Evolutionary conservation across 2,888 invertebrate species (phyloP).

Genomic region (Stictocephala bisonia): DNA sequence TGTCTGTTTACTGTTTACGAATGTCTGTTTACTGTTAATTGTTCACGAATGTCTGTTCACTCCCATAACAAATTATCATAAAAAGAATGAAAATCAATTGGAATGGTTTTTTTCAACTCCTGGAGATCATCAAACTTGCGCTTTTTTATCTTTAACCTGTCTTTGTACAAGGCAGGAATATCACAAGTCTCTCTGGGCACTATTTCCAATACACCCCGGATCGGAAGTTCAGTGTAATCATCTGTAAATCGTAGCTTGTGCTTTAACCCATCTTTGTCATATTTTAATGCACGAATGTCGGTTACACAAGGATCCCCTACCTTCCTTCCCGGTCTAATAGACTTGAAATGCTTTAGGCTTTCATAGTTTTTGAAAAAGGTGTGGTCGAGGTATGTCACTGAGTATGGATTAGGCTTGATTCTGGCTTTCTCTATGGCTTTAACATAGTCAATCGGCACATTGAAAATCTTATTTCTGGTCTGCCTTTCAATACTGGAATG

Average conservation of each 20-base stretch:
- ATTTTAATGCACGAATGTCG: not conserved
- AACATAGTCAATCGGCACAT: not conserved
- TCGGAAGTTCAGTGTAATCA: not conserved
- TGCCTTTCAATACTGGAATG: slow-evolving; percentile 58
- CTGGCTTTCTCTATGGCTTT: not conserved
- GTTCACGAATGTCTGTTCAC: not conserved
- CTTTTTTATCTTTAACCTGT: not conserved
- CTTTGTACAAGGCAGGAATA: not conserved
- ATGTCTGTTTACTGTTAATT: too few species aligned
- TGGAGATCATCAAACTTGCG: not conserved
- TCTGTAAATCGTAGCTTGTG: not conserved
- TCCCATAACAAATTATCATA: not conserved
- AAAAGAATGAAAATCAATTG: not conserved
- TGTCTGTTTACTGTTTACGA: too few species aligned
- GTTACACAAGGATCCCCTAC: slow-evolving; percentile 14
- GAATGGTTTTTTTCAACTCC: not conserved
- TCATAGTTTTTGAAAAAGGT: slow-evolving; percentile 8
- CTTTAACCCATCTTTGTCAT: not conserved
- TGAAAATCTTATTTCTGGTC: too few species aligned
- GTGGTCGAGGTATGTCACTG: not conserved
- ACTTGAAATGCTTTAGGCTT: not conserved
- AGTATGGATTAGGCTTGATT: not conserved
- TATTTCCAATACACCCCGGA: not conserved
- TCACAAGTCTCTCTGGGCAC: not conserved
- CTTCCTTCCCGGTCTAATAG: not conserved